Conservation (phyloP, 2,797 vertebrate genomes). For the Falco rusticolus region DNA sequence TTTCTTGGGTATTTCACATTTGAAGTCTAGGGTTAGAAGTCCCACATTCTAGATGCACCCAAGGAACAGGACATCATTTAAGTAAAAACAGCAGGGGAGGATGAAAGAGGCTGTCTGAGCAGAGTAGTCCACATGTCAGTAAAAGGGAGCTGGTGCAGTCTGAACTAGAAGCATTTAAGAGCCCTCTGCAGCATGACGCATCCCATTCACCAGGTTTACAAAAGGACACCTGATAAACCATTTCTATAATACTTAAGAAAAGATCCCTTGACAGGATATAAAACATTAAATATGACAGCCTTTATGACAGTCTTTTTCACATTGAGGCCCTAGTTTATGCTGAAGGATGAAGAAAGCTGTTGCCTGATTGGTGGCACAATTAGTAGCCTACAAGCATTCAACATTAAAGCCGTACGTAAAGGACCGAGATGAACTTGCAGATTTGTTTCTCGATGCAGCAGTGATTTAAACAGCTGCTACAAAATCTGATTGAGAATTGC, state of each 20-base stretch:
- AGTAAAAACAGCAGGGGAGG: not conserved
- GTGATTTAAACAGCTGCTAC: not conserved
- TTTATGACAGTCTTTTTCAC: not conserved
- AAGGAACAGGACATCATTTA: not conserved
- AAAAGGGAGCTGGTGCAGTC: not conserved
- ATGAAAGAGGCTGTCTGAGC: not conserved
- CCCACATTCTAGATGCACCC: not conserved
- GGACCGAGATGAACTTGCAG: not conserved
- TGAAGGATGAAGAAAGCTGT: not conserved
- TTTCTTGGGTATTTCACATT: constrained; percentile 16
- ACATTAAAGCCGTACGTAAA: not conserved
- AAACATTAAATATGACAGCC: not conserved
- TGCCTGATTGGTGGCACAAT: not conserved
- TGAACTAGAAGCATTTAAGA: not conserved
- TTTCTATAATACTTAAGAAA: not conserved
- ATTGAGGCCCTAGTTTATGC: not conserved
- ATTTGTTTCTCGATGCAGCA: not conserved
- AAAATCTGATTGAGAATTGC: not conserved
- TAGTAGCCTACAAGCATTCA: not conserved
- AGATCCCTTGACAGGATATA: not conserved
- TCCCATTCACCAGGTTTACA: not conserved
- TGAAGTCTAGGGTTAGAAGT: not conserved
- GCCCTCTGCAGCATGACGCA: not conserved
- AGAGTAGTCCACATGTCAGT: not conserved
- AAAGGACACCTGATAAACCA: not conserved